Conservation (phyloP, 2,888 invertebrate genomes). For the Osedax frankpressi region DNA sequence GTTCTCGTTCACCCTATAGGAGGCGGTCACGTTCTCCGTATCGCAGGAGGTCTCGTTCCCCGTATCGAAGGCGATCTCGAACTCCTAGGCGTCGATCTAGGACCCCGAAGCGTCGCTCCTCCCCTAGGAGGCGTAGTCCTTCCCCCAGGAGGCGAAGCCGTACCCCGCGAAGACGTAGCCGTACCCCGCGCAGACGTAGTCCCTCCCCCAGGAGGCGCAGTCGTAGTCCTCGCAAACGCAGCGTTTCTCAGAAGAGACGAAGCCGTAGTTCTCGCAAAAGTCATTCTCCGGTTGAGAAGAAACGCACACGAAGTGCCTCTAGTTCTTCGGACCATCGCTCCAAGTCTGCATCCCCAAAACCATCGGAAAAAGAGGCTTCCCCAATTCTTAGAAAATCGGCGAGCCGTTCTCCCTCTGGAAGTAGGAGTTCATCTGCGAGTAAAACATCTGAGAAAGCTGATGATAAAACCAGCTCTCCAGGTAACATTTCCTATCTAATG, state of each 20-base stretch:
- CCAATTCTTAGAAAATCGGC: neutral
- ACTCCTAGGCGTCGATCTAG: neutral
- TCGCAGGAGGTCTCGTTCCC: neutral
- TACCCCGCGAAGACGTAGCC: neutral
- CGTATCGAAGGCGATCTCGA: neutral
- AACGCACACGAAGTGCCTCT: neutral
- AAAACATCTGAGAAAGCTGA: neutral
- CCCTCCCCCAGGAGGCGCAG: neutral
- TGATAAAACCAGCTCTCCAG: no score
- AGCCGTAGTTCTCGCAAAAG: neutral
- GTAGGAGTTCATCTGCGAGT: neutral
- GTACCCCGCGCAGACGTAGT: neutral
- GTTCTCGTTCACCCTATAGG: neutral
- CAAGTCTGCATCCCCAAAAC: neutral
- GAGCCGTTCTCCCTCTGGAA: neutral
- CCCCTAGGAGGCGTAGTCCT: neutral
- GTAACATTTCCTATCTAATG: neutral
- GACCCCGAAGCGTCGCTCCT: neutral
- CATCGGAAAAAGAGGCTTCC: neutral
- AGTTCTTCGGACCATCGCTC: neutral
- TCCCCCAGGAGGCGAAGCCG: neutral
- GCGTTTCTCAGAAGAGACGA: neutral
- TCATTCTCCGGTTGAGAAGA: neutral
- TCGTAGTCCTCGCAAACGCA: neutral
- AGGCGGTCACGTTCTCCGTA: neutral